These are phyloP conservation scores for Artibeus jamaicensis DNA, from an alignment of 2,797 vertebrate species.

Conservation along the genomic window DNA sequence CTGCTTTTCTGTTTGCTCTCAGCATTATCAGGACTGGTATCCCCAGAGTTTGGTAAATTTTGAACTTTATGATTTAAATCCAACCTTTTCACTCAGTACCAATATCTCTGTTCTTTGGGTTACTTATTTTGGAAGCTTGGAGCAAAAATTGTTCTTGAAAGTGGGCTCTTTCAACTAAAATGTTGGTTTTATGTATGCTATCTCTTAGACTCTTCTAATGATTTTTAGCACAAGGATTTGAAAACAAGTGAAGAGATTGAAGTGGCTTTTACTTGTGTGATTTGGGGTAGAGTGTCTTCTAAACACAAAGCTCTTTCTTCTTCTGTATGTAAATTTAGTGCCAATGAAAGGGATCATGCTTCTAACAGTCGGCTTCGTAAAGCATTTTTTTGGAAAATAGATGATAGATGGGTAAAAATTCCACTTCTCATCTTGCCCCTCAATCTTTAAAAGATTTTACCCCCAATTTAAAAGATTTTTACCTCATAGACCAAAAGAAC, in stretches of 20 bases:
- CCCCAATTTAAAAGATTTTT: neutral
- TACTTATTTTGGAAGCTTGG: neutral
- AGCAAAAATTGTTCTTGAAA: slow-evolving; percentile 21
- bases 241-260: slow-evolving; percentile 26
- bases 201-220: slow-evolving; percentile 23
- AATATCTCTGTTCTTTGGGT: slow-evolving; percentile 34
- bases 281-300: neutral
- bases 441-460: neutral
- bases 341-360: neutral
- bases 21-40: neutral
- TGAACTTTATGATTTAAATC: slow-evolving; percentile 54
- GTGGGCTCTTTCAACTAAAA: neutral
- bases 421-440: neutral
- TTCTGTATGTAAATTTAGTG: neutral
- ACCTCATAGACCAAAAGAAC: neutral
- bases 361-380: neutral
- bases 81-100: slow-evolving; percentile 1
- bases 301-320: slow-evolving; percentile 17
- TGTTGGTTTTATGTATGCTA: slow-evolving; percentile 1
- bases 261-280: slow-evolving; percentile 7
- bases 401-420: neutral
- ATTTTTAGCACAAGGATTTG: slow-evolving; percentile 24
- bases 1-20: slow-evolving; percentile 38
- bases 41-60: neutral
- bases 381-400: slow-evolving; percentile 26